Percentiles rank a stretch among this genome's conserved stretches.
Conservation (phyloP, 2,888 invertebrate genomes). For the Agriopis marginaria region DNA sequence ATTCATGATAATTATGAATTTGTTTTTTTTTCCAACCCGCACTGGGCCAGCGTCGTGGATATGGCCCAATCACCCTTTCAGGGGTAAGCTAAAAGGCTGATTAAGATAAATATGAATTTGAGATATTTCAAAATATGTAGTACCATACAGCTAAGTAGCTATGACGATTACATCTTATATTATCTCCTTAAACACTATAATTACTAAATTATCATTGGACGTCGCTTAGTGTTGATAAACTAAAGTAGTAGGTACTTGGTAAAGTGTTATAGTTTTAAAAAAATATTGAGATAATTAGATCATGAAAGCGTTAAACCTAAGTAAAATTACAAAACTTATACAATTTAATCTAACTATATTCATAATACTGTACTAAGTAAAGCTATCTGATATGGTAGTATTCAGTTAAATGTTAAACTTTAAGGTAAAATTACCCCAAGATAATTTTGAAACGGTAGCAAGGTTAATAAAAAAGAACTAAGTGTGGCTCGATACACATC, state of each 20-base stretch:
- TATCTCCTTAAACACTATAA: background rate
- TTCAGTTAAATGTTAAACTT: constrained; percentile 4
- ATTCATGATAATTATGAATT: too few species aligned
- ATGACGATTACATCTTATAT: background rate
- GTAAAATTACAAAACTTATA: background rate
- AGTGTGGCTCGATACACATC: constrained; percentile 23
- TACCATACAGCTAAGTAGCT: too few species aligned
- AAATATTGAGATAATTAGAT: background rate
- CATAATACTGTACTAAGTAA: background rate
- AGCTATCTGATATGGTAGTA: background rate
- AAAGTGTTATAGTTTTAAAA: too few species aligned
- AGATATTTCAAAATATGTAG: background rate
- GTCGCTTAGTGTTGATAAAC: too few species aligned
- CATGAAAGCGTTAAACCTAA: background rate
- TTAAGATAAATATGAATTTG: too few species aligned
- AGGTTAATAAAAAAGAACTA: constrained; percentile 6
- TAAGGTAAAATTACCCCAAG: constrained; percentile 23
- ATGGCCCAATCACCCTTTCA: too few species aligned
- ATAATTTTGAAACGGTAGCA: constrained; percentile 24
- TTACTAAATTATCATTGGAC: background rate
- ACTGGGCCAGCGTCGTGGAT: too few species aligned
- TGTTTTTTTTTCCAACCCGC: too few species aligned
- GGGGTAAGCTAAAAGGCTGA: too few species aligned
- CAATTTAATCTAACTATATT: background rate
- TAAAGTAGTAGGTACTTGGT: too few species aligned